These are phyloP conservation scores for Spodoptera littoralis DNA, from an alignment of 2,888 invertebrate species.

Conservation along the genomic window DNA sequence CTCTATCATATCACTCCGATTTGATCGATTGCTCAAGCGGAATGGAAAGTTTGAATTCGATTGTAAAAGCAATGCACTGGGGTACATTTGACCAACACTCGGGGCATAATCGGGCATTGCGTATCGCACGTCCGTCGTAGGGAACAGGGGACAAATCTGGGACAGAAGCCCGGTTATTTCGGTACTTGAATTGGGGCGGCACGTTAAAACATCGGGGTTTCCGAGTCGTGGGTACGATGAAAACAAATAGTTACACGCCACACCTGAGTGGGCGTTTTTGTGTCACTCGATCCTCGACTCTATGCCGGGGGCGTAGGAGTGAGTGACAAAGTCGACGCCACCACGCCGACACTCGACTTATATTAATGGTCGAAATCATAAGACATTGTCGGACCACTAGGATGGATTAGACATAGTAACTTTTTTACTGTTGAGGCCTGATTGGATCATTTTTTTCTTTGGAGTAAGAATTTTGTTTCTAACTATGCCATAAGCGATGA, in stretches of 20 bases:
- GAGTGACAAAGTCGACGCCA: conserved; percentile 53
- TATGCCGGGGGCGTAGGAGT: conserved; percentile 56
- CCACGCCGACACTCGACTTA: conserved; percentile 57
- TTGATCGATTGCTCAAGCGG: conserved; percentile 46
- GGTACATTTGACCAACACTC: conserved; percentile 41
- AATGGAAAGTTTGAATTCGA: conserved; percentile 44
- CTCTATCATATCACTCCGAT: conserved; percentile 32
- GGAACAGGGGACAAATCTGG: conserved; percentile 76
- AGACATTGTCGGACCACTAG: conserved; percentile 52
- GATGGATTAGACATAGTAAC: conserved; percentile 47
- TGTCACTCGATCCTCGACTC: conserved; percentile 59
- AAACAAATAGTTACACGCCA: conserved; percentile 76
- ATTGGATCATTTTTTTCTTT: conserved; percentile 37
- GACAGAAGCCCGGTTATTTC: conserved; percentile 81
- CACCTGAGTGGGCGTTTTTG: conserved; percentile 74
- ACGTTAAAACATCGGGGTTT: conserved; percentile 83
- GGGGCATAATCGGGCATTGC: conserved; percentile 58
- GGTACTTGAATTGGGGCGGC: conserved; percentile 83
- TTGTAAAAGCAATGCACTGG: conserved; percentile 45
- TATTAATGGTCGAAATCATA: conserved; percentile 64
- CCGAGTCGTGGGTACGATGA: conserved; percentile 71
- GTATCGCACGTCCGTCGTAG: conserved; percentile 65
- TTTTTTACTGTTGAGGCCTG: conserved; percentile 39
- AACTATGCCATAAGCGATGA: conserved; percentile 23
- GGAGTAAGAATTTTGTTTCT: conserved; percentile 17